Conservation (phyloP, 2,797 vertebrate genomes). For the Paratrypauchen microcephalus region DNA sequence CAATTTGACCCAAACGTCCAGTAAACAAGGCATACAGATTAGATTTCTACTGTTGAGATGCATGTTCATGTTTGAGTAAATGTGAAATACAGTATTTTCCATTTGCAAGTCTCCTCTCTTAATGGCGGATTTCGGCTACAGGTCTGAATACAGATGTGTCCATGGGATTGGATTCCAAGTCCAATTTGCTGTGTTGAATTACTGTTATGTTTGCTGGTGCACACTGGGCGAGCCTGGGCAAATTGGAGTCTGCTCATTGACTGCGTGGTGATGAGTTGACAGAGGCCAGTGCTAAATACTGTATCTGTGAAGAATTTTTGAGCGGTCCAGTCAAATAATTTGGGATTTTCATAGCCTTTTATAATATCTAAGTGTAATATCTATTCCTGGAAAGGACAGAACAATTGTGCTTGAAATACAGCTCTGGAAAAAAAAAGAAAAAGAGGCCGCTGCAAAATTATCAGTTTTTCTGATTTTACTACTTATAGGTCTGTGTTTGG, state of each 20-base stretch:
- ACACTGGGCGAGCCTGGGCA: conserved; percentile 34
- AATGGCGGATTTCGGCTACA: conserved; percentile 28
- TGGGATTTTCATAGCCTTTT: not conserved
- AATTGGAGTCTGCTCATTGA: conserved; percentile 5
- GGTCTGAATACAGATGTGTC: conserved; percentile 44
- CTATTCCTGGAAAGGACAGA: not conserved
- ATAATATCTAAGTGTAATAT: too few relatives aligned
- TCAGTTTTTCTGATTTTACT: too few relatives aligned
- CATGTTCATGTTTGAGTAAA: conserved; percentile 18
- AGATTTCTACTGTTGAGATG: conserved; percentile 8
- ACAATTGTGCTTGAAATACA: not conserved
- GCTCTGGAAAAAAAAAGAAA: too few relatives aligned
- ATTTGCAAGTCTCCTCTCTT: conserved; percentile 31
- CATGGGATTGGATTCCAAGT: conserved; percentile 58
- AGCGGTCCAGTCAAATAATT: conserved; percentile 11
- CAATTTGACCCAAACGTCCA: conserved; percentile 14
- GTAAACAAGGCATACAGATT: conserved; percentile 15
- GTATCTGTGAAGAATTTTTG: conserved; percentile 27
- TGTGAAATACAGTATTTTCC: conserved; percentile 21
- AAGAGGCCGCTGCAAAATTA: too few relatives aligned
- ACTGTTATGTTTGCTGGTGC: conserved; percentile 45
- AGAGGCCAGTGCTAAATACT: conserved; percentile 31
- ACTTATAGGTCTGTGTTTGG: too few relatives aligned
- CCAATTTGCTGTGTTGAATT: conserved; percentile 63
- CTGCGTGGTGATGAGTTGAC: conserved; percentile 53